Evolutionary conservation across 2,113 vertebrate genomes (phyloP).

Genomic region (Sinosuthora webbiana): DNA sequence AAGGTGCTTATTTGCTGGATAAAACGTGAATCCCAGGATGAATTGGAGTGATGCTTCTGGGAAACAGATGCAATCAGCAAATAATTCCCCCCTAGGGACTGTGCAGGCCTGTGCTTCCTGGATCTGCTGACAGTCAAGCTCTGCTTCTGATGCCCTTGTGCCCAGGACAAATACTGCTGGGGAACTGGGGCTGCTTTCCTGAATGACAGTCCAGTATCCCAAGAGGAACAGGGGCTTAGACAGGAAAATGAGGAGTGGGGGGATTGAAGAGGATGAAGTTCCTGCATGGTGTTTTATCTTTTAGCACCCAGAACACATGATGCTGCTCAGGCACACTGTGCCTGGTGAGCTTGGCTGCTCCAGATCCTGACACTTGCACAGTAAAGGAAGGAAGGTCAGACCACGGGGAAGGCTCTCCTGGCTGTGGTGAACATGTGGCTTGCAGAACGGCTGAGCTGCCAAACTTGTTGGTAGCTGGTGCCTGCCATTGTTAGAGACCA

Average conservation of each 20-base stretch:
- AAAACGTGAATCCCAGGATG: conserved; percentile 34
- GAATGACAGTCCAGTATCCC: background rate
- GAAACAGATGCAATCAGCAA: conserved; percentile 61
- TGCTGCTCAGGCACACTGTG: background rate
- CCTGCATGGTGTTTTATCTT: background rate
- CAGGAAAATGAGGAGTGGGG: background rate
- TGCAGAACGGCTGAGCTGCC: background rate
- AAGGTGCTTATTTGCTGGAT: conserved; percentile 54
- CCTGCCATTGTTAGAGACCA: background rate
- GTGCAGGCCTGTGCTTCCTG: conserved; percentile 7
- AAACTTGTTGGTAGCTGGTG: background rate
- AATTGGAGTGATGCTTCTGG: conserved; percentile 56
- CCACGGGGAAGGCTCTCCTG: background rate
- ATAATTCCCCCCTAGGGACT: conserved; percentile 41
- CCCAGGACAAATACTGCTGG: background rate
- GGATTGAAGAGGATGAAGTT: background rate
- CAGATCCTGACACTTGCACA: background rate
- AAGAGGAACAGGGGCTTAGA: background rate
- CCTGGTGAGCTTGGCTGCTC: background rate
- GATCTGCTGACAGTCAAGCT: conserved; percentile 28
- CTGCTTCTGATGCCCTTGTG: conserved; percentile 17
- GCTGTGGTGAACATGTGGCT: background rate
- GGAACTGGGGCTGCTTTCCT: background rate
- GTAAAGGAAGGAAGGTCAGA: background rate
- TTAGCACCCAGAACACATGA: background rate